A percentile compares a stretch with the other conserved stretches of the same genome.
These are phyloP conservation scores for Syngnathoides biaculeatus DNA, from an alignment of 2,113 vertebrate genomes.

Conservation along the genomic window DNA sequence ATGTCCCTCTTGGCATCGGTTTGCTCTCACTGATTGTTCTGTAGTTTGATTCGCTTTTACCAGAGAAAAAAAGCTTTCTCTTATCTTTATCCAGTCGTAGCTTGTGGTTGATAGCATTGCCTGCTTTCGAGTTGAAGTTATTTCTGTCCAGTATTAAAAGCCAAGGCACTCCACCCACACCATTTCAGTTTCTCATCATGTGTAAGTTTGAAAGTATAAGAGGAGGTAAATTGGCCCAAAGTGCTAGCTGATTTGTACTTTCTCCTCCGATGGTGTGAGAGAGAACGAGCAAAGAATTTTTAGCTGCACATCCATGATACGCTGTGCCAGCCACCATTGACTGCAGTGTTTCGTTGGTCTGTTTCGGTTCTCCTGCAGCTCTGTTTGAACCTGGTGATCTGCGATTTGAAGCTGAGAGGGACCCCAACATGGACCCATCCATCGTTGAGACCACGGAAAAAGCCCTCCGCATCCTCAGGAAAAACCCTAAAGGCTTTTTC, in stretches of 20 bases:
- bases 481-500: slow-evolving; percentile 76
- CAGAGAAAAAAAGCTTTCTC: neutral
- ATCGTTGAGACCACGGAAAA: slow-evolving; percentile 71
- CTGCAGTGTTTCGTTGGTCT: neutral
- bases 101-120: neutral
- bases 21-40: too few species aligned
- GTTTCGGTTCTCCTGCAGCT: slow-evolving; percentile 47
- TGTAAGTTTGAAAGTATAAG: neutral
- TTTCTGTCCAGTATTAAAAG: neutral
- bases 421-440: slow-evolving; percentile 69
- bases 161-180: neutral
- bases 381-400: slow-evolving; percentile 75
- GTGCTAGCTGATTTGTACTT: neutral
- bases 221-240: neutral
- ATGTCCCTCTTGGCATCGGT: too few species aligned
- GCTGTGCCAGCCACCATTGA: neutral
- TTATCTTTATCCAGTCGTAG: neutral
- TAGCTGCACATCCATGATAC: neutral
- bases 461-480: slow-evolving; percentile 73
- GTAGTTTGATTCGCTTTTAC: neutral
- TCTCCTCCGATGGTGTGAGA: neutral
- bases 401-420: slow-evolving; percentile 65
- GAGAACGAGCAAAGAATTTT: neutral
- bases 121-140: neutral
- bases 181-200: too few species aligned